These are phyloP conservation scores for Lytechinus pictus DNA, from an alignment of 35 echinoderm and acorn worm species.

Conservation along the genomic window DNA sequence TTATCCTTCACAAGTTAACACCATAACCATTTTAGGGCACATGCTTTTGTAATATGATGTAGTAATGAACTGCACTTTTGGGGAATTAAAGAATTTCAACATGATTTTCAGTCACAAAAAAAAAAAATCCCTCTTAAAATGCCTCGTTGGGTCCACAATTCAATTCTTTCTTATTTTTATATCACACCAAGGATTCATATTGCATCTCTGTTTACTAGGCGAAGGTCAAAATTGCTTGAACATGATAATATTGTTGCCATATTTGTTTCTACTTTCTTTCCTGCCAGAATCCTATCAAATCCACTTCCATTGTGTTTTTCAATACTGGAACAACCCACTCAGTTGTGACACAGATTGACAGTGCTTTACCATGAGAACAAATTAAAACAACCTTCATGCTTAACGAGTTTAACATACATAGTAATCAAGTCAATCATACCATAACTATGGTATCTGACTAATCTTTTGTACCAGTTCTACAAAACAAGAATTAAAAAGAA, in stretches of 20 bases:
- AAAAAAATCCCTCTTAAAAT: no score
- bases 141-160: no score
- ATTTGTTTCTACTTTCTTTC: neutral
- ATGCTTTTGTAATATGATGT: no score
- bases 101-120: no score
- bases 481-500: neutral
- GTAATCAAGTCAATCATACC: neutral
- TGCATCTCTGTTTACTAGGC: no score
- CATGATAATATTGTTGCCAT: neutral
- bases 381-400: constrained; percentile 3
- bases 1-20: no score
- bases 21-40: no score
- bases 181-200: no score
- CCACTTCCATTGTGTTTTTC: neutral
- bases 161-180: no score
- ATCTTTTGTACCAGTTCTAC: neutral
- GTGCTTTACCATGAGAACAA: neutral
- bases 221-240: neutral
- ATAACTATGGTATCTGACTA: neutral
- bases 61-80: no score
- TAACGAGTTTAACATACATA: neutral
- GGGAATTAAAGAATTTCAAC: no score
- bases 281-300: neutral
- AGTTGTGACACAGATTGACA: neutral
- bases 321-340: neutral